Base-by-base conservation (phyloP, 92 coral and sea anemone species). In the Umimayanthus chanpuru region DNA sequence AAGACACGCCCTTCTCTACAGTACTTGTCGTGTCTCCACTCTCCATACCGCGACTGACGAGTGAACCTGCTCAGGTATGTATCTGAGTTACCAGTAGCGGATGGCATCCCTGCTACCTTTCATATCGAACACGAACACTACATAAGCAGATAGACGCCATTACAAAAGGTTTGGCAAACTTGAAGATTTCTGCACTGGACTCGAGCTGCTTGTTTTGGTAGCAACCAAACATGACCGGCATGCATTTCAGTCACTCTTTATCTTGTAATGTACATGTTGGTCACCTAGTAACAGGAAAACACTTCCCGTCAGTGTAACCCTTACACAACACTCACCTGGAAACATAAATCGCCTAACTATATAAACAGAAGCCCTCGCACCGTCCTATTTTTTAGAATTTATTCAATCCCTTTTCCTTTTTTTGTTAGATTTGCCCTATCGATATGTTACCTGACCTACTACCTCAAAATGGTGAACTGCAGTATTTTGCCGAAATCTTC, bases 241-340 rank as follows among this genome's bases (percentile, higher is more conserved):
- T 70, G 78, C 78, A 41, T 15, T 70, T 72, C 67, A 83, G 11
- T 83, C 87, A 47, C 87, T 83, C 58, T 83, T 83, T 32, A 83
- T 44, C 79, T 83, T 83, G 79, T 83, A 70, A 68, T 83, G 87
- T 9, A 58, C 66, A 70, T 83, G 87, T 70, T 83, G 87, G 73
- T 83, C 87, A 71, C 87, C 87, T 83, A 47, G 12, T 26, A 83
- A 44, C 66, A 68, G 23, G 73, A 82, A 67, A 20, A 25, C 18
- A 75, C 78, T 43, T 18, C 12, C 53, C 20, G 79, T 20, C 23
- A 75, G 44, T 75, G 44, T 25, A 50, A 67, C 72, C 28, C 53
- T 25, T 40, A 14, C 18, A 21, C 36, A 15, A 47, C 44, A 68
- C 16, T 82, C 88, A 85, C 89, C 90, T 21, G 20, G 20, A 53